phyloP scores from a whole-genome alignment of 1,140 invertebrate genomes.

The Pachyrhynchus sulphureomaculatus region DNA sequence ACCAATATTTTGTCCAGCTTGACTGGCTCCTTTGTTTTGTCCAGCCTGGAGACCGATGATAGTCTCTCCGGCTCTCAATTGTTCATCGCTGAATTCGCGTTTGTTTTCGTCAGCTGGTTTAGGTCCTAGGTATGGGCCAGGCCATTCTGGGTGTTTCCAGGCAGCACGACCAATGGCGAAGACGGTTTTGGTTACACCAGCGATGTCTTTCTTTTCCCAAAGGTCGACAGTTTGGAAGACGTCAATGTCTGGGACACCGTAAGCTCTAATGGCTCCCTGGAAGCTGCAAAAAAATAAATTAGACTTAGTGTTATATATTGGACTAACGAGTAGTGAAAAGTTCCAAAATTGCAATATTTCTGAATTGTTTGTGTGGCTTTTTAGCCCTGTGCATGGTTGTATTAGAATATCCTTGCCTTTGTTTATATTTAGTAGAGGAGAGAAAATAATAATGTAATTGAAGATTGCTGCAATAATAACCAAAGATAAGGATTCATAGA shows the following conservation, averaged over 20 bases:
- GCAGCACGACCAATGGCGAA: constrained; percentile 90
- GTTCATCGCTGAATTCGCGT: constrained; percentile 89
- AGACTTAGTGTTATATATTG: too few relatives aligned
- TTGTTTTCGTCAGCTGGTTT: constrained; percentile 89
- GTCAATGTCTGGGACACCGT: constrained; percentile 90
- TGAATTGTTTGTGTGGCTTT: too few relatives aligned
- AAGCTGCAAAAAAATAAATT: constrained; percentile 71
- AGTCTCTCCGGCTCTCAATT: constrained; percentile 84
- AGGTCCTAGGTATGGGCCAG: constrained; percentile 84
- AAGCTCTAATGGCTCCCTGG: constrained; percentile 82
- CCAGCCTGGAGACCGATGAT: constrained; percentile 94
- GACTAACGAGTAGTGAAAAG: too few relatives aligned
- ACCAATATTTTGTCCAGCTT: constrained; percentile 90
- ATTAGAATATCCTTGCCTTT: too few relatives aligned
- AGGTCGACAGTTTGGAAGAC: constrained; percentile 96
- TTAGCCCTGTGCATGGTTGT: too few relatives aligned
- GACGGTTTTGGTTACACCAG: constrained; percentile 89
- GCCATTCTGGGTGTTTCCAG: constrained; percentile 88
- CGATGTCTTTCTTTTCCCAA: constrained; percentile 93
- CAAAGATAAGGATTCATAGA: too few relatives aligned
- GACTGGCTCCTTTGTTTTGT: constrained; percentile 92
- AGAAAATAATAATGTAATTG: too few relatives aligned
- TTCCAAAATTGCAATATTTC: too few relatives aligned
- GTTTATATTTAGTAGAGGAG: too few relatives aligned
- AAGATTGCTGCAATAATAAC: too few relatives aligned